Conservation (phyloP, 23 tunicate genomes). For the Aplidium turbinatum region DNA sequence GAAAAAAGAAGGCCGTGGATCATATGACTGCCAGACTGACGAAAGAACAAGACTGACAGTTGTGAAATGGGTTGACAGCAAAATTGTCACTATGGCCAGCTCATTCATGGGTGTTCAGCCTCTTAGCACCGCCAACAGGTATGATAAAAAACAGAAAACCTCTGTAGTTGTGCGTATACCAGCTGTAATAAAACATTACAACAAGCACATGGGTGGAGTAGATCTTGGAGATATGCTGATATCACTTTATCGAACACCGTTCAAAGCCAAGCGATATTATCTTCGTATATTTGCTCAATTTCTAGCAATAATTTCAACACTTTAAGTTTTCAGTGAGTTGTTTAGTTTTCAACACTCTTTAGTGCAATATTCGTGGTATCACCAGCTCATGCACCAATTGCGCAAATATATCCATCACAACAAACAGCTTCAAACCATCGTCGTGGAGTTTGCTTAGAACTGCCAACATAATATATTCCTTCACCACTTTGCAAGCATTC, state of each 20-base stretch:
- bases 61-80: slow-evolving; percentile 31
- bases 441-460: too few species aligned
- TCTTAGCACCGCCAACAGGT: background rate
- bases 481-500: too few species aligned
- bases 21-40: slow-evolving; percentile 21
- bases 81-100: slow-evolving; percentile 16
- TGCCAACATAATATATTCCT: too few species aligned
- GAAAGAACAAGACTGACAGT: slow-evolving; percentile 6
- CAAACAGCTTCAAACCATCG: too few species aligned
- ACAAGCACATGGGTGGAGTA: slow-evolving; percentile 19
- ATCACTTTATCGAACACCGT: slow-evolving; percentile 3
- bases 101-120: slow-evolving; percentile 23
- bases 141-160: background rate
- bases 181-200: slow-evolving; percentile 2
- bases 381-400: too few species aligned
- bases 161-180: background rate
- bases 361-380: too few species aligned
- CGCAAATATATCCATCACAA: too few species aligned
- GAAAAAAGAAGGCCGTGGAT: slow-evolving; percentile 7
- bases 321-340: too few species aligned
- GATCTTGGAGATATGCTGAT: slow-evolving; percentile 24
- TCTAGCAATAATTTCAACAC: too few species aligned
- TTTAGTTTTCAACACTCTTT: too few species aligned
- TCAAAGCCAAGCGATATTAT: slow-evolving; percentile 24
- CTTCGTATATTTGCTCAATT: slow-evolving; percentile 23